phyloP scores from a whole-genome alignment of 2,888 invertebrate genomes.

The Epinotia demarniana region DNA sequence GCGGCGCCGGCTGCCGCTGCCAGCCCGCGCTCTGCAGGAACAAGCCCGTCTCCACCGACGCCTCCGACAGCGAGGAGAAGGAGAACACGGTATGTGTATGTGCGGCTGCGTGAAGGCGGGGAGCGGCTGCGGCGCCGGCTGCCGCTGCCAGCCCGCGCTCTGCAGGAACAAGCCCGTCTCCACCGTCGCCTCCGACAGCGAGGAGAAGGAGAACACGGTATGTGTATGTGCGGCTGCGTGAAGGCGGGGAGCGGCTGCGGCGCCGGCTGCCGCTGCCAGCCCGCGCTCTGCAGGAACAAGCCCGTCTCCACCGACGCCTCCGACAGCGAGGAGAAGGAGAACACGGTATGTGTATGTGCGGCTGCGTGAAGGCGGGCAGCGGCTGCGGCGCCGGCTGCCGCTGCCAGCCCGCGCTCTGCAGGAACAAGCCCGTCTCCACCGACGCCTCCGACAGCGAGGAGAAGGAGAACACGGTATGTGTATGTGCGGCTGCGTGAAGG shows the following conservation, averaged over 20 bases:
- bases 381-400: constrained; percentile 81
- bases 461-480: constrained; percentile 53
- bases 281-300: constrained; percentile 71
- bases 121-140: constrained; percentile 73
- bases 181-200: constrained; percentile 58
- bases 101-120: constrained; percentile 86
- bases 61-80: constrained; percentile 69
- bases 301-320: constrained; percentile 49
- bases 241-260: constrained; percentile 79
- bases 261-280: constrained; percentile 81
- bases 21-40: constrained; percentile 74
- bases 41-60: constrained; percentile 51
- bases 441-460: constrained; percentile 64
- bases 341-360: constrained; percentile 72
- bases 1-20: constrained; percentile 83
- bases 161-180: constrained; percentile 69
- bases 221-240: constrained; percentile 85
- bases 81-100: constrained; percentile 51
- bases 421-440: constrained; percentile 60
- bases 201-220: constrained; percentile 61
- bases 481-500: constrained; percentile 86
- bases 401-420: constrained; percentile 78
- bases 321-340: constrained; percentile 69
- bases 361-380: constrained; percentile 82
- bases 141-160: constrained; percentile 79